Evolutionary conservation across 2,888 invertebrate genomes (phyloP).

Genomic region (Cancer borealis): DNA sequence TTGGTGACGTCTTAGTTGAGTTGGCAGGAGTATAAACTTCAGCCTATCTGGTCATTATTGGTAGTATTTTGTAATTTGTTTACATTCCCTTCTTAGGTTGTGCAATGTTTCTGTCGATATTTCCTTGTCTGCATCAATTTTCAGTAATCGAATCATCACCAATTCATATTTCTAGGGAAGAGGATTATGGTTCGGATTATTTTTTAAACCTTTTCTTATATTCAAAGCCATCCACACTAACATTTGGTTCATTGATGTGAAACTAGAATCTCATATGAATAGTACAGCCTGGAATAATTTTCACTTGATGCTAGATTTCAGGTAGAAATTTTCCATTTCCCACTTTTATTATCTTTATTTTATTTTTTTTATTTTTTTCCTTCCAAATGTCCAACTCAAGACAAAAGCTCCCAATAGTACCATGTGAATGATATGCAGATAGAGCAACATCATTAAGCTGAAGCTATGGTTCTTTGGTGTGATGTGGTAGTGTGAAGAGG

Average conservation of each 20-base stretch:
- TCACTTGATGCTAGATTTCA: neutral
- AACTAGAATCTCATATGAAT: neutral
- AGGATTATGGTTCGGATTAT: neutral
- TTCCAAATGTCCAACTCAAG: neutral
- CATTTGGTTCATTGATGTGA: neutral
- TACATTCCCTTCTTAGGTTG: slow-evolving; percentile 40
- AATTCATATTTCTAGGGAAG: neutral
- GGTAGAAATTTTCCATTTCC: neutral
- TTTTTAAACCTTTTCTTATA: neutral
- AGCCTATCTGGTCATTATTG: slow-evolving; percentile 33
- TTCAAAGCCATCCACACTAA: neutral
- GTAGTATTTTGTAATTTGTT: neutral
- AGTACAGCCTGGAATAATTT: neutral
- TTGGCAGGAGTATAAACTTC: slow-evolving; percentile 12
- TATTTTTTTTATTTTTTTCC: too few species aligned
- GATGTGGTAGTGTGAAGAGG: neutral
- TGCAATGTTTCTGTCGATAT: neutral
- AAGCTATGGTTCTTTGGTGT: neutral
- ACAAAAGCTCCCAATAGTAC: neutral
- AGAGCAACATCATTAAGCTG: neutral
- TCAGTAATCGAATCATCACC: neutral
- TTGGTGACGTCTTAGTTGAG: neutral
- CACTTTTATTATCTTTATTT: too few species aligned
- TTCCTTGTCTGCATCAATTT: neutral
- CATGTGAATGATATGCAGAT: neutral